phyloP scores from a whole-genome alignment of 2,113 vertebrate species.

The Apus apus region DNA sequence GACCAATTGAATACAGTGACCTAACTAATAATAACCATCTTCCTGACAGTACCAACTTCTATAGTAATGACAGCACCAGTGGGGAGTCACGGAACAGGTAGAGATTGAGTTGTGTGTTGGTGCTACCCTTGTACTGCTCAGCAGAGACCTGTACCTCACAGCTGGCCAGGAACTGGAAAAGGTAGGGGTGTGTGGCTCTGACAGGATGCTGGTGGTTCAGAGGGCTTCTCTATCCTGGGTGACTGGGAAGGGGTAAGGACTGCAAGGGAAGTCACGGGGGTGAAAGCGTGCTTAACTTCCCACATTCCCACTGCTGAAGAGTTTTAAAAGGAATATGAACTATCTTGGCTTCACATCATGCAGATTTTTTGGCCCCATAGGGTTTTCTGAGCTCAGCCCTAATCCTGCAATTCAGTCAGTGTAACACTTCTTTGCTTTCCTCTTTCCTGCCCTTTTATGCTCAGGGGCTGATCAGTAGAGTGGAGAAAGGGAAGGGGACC shows the following conservation, averaged over 20 bases:
- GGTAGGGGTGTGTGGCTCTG: constrained; percentile 11
- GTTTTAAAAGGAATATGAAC: constrained; percentile 22
- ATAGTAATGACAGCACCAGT: constrained; percentile 69
- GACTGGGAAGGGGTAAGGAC: not conserved
- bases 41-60: constrained; percentile 70
- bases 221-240: not conserved
- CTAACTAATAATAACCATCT: constrained; percentile 74
- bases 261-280: constrained; percentile 13
- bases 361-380: constrained; percentile 35
- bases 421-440: constrained; percentile 24
- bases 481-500: not conserved
- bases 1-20: constrained; percentile 75
- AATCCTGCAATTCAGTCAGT: not conserved
- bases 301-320: constrained; percentile 38
- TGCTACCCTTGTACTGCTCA: constrained; percentile 75
- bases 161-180: constrained; percentile 72
- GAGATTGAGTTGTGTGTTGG: constrained; percentile 67
- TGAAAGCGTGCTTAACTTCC: constrained; percentile 32
- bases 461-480: not conserved
- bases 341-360: not conserved
- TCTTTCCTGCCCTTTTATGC: constrained; percentile 30
- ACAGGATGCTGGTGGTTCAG: constrained; percentile 18
- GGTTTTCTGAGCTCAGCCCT: constrained; percentile 29
- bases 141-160: constrained; percentile 79
- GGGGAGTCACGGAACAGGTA: constrained; percentile 81